Conservation (phyloP, 1,140 invertebrate genomes). For the Bombus balteatus region DNA sequence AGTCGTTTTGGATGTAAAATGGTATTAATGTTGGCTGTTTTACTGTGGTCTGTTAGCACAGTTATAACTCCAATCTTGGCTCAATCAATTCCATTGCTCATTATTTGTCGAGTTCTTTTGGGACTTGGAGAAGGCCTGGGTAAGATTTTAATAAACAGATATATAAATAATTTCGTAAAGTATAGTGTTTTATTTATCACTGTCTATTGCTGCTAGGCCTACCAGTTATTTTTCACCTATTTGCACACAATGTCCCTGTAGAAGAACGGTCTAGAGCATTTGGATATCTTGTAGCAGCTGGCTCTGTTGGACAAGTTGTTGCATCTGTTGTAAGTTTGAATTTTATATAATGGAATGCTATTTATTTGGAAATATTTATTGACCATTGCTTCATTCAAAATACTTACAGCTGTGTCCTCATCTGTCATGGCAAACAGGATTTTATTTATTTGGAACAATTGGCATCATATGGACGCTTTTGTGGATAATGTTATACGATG, state of each 20-base stretch:
- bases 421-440: slow-evolving; percentile 87
- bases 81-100: slow-evolving; percentile 85
- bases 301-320: slow-evolving; percentile 90
- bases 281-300: slow-evolving; percentile 89
- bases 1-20: slow-evolving; percentile 89
- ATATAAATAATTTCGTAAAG: background rate
- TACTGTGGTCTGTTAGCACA: slow-evolving; percentile 90
- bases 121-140: slow-evolving; percentile 91
- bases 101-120: slow-evolving; percentile 87
- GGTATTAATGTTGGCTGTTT: slow-evolving; percentile 88
- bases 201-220: slow-evolving; percentile 84
- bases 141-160: slow-evolving; percentile 73
- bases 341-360: background rate
- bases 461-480: slow-evolving; percentile 88
- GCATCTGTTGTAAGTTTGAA: slow-evolving; percentile 86
- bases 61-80: slow-evolving; percentile 88
- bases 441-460: slow-evolving; percentile 88
- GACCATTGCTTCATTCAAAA: slow-evolving; percentile 1
- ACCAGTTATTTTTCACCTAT: slow-evolving; percentile 91
- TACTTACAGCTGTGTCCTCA: slow-evolving; percentile 84
- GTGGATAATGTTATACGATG: slow-evolving; percentile 87
- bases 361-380: background rate
- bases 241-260: slow-evolving; percentile 89
- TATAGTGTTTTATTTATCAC: background rate
- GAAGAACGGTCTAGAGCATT: slow-evolving; percentile 90